Evolutionary conservation across 2,113 vertebrate genomes (phyloP).

Genomic region (mouse (Mus musculus)): GRCm39 chr7:80332501-80333000

Average conservation of each 20-base stretch:
- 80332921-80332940: background rate
- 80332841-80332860: no score
- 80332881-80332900: background rate
- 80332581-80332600: background rate
- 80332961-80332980: background rate
- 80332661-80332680: background rate
- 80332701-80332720: background rate
- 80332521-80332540: background rate
- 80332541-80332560: background rate
- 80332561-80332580: background rate
- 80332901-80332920: background rate
- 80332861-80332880: background rate
- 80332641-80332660: background rate
- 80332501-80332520: background rate
- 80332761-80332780: background rate
- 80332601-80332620: background rate
- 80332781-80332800: background rate
- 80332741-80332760: background rate
- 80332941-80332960: background rate
- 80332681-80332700: background rate
- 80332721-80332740: background rate
- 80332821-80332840: background rate
- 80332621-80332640: background rate
- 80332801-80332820: background rate
- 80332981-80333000: background rate